Base-by-base conservation (phyloP, 2,888 invertebrate species). In the Ichneumoninae sp. region DNA sequence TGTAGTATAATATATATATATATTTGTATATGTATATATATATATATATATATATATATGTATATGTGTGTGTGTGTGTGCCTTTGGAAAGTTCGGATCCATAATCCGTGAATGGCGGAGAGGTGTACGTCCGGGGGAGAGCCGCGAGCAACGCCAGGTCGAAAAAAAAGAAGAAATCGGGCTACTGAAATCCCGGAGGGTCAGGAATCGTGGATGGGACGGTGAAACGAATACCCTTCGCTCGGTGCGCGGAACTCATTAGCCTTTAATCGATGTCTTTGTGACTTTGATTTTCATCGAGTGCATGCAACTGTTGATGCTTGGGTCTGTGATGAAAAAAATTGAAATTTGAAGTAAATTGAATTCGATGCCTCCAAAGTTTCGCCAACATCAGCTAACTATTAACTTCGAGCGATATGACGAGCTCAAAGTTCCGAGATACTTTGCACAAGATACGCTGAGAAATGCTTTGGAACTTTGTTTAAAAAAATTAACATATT, bases 1-100 rank as follows among this genome's bases (percentile, higher is more conserved):
- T 47, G 44, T 47, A 3, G 47, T 33, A 52, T 70, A 71, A 73
- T 60, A 16, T 16, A 40, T 40, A 40, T 33, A 60, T 60, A 7
- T 60, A 13, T 33, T n/a, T n/a, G n/a, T 60, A 30, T 60, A 60
- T 60, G 30, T 8, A 40, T 10, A 7, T 60, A n/a, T n/a, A n/a
- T n/a, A 73, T 60, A 16, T 16, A 40, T 40, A 40, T 33, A 60
- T 60, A 7, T 60, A 13, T 60, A 30, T 60, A 60, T 60, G 30
- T 8, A 40, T 10, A 7, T 60, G 4, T 40, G 10, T 10, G 0
- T 60, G 5, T 60, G 30, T 60, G 30, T 30, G 30, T 16, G 2
- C 79, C 78, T 79, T 65, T 54, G 70, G 22, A 70, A 83, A 75
- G 74, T 79, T 83, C 83, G 79, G 75, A 83, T 79, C 79, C 83